Base-by-base conservation (phyloP, 2,113 vertebrate species). In the Brachypteracias leptosomus region DNA sequence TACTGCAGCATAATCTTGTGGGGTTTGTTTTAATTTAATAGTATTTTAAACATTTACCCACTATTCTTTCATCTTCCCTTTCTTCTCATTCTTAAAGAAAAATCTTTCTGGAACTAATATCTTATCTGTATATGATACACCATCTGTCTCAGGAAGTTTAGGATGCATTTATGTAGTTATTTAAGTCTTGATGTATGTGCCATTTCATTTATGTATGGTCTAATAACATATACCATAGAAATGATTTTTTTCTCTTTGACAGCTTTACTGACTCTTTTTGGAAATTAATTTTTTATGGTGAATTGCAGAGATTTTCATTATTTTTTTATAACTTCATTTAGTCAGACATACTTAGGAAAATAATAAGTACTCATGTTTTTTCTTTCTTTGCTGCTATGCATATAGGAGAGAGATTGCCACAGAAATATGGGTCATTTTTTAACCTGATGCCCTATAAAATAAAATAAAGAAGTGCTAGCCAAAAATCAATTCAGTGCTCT, bases 61-160 rank as follows among this genome's bases (percentile, higher is more conserved):
- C 33, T 93, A 36, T 93, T 59, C 44, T 88, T 88, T 95, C 93
- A 88, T 88, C 82, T 65, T 51, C 81, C 82, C 22, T 90, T 94
- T 93, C 85, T 93, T 67, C 61, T 63, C 75, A 46, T 71, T 90
- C 87, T 91, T 95, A 84, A 70, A 77, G 87, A 90, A 94, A 90
- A 81, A 58, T 88, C 6, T 84, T 97, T 94, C 93, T 92, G 68
- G 90, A 96, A 96, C 93, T 71, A 81, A 52, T 95, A 81, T 82
- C 57, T 93, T 91, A 89, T 92, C 87, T 93, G n/a, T 91, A 61
- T 95, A 70, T 71, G 73, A 95, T 93, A 71, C 24, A 81, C 85
- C 85, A 94, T 96, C 96, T 97, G 89, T 90, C 87, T 98, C 24
- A 16, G 95, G 88, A 97, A 96, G 87, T 77, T 85, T 74, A 96